Conservation (phyloP, 1,140 invertebrate species). For the Vanessa atalanta region DNA sequence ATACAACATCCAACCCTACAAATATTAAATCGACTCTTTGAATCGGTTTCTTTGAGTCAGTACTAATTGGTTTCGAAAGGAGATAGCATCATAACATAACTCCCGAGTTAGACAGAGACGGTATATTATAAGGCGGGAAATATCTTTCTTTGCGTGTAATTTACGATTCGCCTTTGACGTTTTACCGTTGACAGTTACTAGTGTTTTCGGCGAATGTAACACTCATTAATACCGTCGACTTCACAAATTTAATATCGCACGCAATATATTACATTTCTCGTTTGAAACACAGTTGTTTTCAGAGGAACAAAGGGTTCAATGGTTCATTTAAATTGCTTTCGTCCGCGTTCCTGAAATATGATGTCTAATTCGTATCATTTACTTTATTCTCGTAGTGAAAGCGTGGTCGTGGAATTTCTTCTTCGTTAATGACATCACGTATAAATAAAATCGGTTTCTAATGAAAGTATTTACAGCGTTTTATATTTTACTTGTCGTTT, state of each 20-base stretch:
- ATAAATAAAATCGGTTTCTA: constrained; percentile 24
- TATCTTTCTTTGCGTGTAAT: constrained; percentile 69
- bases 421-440: constrained; percentile 1
- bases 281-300: constrained; percentile 39
- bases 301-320: constrained; percentile 61
- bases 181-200: constrained; percentile 68
- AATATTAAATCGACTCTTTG: constrained; percentile 50
- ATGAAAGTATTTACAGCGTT: constrained; percentile 11
- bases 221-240: constrained; percentile 56
- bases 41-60: constrained; percentile 61
- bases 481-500: not conserved
- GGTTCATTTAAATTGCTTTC: constrained; percentile 59
- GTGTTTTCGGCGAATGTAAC: constrained; percentile 68
- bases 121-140: constrained; percentile 54
- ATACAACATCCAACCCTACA: constrained; percentile 35
- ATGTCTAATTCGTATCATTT: constrained; percentile 16
- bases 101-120: constrained; percentile 39
- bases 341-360: constrained; percentile 23
- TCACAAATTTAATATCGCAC: constrained; percentile 51
- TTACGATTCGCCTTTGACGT: constrained; percentile 67
- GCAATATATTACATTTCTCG: constrained; percentile 54
- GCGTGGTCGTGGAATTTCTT: constrained; percentile 14
- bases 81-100: constrained; percentile 38
- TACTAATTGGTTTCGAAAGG: constrained; percentile 63
- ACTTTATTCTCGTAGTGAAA: constrained; percentile 12